Evolutionary conservation across 2,888 invertebrate species (phyloP).

Genomic region (Stenchaetothrips biformis): DNA sequence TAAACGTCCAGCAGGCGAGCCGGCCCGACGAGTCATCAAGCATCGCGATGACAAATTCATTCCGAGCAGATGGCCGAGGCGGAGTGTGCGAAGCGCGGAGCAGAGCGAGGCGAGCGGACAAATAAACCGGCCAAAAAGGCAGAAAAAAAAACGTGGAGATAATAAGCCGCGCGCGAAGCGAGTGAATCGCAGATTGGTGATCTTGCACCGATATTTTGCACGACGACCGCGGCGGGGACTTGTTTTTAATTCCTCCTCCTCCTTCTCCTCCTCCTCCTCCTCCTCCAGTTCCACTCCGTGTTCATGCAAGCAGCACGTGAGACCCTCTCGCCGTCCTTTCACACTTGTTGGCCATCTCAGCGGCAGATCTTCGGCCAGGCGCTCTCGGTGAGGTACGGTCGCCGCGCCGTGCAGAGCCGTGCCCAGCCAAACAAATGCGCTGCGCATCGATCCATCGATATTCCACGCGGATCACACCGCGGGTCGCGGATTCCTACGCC

Average conservation of each 20-base stretch:
- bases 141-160: background rate
- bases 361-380: conserved; percentile 3
- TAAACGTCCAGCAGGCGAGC: background rate
- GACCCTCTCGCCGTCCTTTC: background rate
- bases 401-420: background rate
- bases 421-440: background rate
- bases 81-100: background rate
- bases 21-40: background rate
- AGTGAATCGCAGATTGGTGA: background rate
- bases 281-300: background rate
- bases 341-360: conserved; percentile 13
- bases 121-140: background rate
- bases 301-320: conserved; percentile 5
- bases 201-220: conserved; percentile 18
- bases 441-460: background rate
- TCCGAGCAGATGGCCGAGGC: background rate
- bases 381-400: background rate
- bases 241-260: background rate
- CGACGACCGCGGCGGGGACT: background rate
- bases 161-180: background rate
- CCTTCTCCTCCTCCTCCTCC: background rate
- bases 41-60: conserved; percentile 6
- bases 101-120: background rate
- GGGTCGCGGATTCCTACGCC: too few species aligned
- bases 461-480: background rate